Evolutionary conservation across 2,797 vertebrate genomes (phyloP).

Genomic region (Echiichthys vipera): DNA sequence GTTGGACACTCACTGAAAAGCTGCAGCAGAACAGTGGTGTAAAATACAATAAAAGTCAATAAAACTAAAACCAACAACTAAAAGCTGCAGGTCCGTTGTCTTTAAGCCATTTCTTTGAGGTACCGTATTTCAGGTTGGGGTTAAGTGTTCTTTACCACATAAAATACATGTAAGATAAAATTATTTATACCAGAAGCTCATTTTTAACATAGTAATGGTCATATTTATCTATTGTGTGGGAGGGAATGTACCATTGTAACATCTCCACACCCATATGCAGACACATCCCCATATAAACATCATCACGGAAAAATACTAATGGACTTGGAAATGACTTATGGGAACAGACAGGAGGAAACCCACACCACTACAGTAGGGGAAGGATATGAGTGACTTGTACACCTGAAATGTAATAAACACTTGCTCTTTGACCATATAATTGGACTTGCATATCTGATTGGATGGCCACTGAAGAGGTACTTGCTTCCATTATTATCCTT

Average conservation of each 20-base stretch:
- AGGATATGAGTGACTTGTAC: slow-evolving; percentile 58
- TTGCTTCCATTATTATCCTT: slow-evolving; percentile 25
- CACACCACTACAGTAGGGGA: slow-evolving; percentile 80
- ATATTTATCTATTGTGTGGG: slow-evolving; percentile 42
- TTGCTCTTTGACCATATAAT: slow-evolving; percentile 76
- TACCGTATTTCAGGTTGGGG: slow-evolving; percentile 58
- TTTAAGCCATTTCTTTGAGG: neutral
- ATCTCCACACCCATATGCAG: slow-evolving; percentile 81
- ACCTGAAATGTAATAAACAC: slow-evolving; percentile 81
- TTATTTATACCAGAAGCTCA: slow-evolving; percentile 81
- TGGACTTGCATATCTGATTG: slow-evolving; percentile 66
- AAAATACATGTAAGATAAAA: slow-evolving; percentile 73
- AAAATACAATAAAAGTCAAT: no score
- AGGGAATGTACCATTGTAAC: slow-evolving; percentile 56
- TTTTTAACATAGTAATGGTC: slow-evolving; percentile 84
- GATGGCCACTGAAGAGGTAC: slow-evolving; percentile 80
- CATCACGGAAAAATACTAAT: slow-evolving; percentile 80
- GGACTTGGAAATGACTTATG: slow-evolving; percentile 71
- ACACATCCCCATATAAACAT: slow-evolving; percentile 88
- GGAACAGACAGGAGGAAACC: slow-evolving; percentile 84
- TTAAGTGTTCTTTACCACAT: slow-evolving; percentile 85
- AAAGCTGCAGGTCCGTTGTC: neutral
- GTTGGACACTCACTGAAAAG: neutral
- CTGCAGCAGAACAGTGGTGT: neutral
- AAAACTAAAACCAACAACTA: no score